Evolutionary conservation across 2,888 invertebrate genomes (phyloP), one percentile per base, ranked within the genome.

Genomic region (Hypomecis atomaria): DNA sequence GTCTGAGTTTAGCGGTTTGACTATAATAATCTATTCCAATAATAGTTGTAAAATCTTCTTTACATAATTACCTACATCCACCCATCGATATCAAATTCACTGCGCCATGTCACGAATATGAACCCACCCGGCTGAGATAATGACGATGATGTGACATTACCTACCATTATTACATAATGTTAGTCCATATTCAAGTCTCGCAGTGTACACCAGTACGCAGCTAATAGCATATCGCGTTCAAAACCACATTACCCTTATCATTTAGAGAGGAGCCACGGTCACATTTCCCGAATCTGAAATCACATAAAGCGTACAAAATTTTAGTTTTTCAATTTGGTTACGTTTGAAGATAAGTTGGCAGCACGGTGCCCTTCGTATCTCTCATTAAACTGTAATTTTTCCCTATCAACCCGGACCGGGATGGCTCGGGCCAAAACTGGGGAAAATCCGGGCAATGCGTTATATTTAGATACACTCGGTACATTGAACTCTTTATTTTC

Each of bases 321-420:
- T 6, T 45, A 5, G 13, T n/a, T 13, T 6, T 13, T 4, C 8
- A 4, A 23, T 45, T 45, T 45, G 45, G 7, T 13, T 9, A 45
- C 8, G 4, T 11, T 3, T 45, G 4, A 0, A 45, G 23, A 11
- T 23, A 23, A 23, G 45, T 45, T 13, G 8, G 45, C 8, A 13
- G 23, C 0, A 2, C 40, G 0, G 52, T 23, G 61, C 77, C 76
- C 77, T 77, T 77, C 70, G 72, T 73, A 72, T 73, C 76, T 77
- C 69, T 81, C 79, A 78, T 82, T 81, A 78, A 78, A 78, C 73
- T 67, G 71, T 72, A 69, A 74, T 81, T 84, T 80, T 84, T 85
- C 81, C 84, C 78, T 81, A 81, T 78, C 81, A 78, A 78, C 81
- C 75, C 68, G 75, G 76, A 75, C 75, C 74, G 70, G 69, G 60